These are phyloP conservation scores for Ichneumon xanthorius DNA, from an alignment of 2,888 invertebrate genomes.

Conservation along the genomic window DNA sequence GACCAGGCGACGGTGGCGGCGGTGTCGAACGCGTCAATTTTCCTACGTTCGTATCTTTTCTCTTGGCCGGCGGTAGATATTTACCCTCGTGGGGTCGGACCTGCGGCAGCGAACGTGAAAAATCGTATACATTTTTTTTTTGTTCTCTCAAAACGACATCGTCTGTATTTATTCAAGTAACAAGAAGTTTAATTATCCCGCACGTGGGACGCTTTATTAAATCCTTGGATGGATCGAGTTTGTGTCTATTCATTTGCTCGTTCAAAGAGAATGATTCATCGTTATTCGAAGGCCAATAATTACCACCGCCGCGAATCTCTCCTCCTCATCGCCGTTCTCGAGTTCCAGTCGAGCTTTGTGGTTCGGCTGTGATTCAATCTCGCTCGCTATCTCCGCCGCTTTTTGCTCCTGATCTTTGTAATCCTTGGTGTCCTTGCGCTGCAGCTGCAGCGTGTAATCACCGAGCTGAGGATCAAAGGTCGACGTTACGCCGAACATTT, in stretches of 20 bases:
- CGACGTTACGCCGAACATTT: constrained; percentile 95
- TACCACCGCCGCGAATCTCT: constrained; percentile 93
- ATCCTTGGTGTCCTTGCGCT: constrained; percentile 94
- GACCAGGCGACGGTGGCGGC: constrained; percentile 85
- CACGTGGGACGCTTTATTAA: background rate
- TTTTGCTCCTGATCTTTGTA: constrained; percentile 94
- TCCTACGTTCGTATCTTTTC: constrained; percentile 89
- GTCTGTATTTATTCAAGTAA: background rate
- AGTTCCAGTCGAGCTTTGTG: constrained; percentile 93
- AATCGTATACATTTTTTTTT: constrained; percentile 8
- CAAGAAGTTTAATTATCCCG: background rate
- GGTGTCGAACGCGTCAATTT: constrained; percentile 89
- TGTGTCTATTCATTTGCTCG: constrained; percentile 7
- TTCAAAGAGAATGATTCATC: constrained; percentile 3
- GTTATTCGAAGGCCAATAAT: constrained; percentile 79
- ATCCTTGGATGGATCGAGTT: background rate
- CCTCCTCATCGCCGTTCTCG: constrained; percentile 97
- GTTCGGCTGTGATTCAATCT: constrained; percentile 95
- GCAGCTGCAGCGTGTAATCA: constrained; percentile 96
- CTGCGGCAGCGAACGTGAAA: constrained; percentile 67
- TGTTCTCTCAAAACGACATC: background rate
- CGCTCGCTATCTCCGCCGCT: constrained; percentile 95
- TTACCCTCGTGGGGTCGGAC: constrained; percentile 86
- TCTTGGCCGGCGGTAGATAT: constrained; percentile 92
- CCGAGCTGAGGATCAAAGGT: constrained; percentile 96